These are phyloP conservation scores for Zhengitettix transpicula DNA, from an alignment of 2,888 invertebrate species.

Conservation along the genomic window DNA sequence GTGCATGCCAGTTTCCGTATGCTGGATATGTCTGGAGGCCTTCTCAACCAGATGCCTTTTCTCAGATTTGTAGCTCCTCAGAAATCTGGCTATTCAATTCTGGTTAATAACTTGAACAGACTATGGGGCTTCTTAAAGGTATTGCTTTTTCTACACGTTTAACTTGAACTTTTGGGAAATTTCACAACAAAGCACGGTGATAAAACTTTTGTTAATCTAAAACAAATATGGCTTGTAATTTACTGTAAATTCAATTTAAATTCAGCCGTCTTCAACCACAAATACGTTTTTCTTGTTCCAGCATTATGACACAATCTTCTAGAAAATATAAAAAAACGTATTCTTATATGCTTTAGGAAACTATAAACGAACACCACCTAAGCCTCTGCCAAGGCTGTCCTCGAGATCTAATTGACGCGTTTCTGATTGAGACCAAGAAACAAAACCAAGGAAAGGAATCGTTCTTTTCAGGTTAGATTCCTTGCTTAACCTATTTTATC, in stretches of 20 bases:
- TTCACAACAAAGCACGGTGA: too few relatives aligned
- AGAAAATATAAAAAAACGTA: too few relatives aligned
- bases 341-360: constrained; percentile 14
- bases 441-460: constrained; percentile 24
- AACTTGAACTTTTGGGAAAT: too few relatives aligned
- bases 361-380: constrained; percentile 17
- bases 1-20: constrained; percentile 45
- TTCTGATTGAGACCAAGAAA: constrained; percentile 37
- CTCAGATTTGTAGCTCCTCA: constrained; percentile 45
- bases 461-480: constrained; percentile 24
- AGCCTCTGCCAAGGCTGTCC: constrained; percentile 5
- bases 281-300: too few relatives aligned
- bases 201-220: too few relatives aligned
- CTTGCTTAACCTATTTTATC: too few relatives aligned
- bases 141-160: too few relatives aligned
- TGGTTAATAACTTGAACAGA: constrained; percentile 32
- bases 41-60: constrained; percentile 51
- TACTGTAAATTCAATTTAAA: too few relatives aligned
- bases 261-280: too few relatives aligned
- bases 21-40: constrained; percentile 47
- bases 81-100: constrained; percentile 39
- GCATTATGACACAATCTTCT: too few relatives aligned
- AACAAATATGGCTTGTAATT: too few relatives aligned
- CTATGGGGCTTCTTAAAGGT: constrained; percentile 38
- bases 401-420: constrained; percentile 47